Evolutionary conservation across 2,797 vertebrate species (phyloP), one percentile per base, ranked within the genome.

Genomic region (Gymnopithys bicolor): DNA sequence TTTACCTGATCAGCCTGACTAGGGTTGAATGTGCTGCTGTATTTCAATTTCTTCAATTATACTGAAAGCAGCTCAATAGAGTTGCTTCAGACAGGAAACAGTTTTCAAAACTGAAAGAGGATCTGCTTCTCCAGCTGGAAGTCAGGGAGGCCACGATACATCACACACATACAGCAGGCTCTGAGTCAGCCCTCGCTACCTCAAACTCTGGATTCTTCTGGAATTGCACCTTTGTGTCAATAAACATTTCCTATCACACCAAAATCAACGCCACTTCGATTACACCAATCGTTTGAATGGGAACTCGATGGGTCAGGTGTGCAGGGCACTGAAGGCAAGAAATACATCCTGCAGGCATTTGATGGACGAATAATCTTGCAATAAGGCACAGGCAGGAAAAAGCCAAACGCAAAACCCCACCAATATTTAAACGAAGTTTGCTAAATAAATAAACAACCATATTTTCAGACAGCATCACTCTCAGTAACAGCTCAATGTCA

Each of bases 71-170:
- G 27, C 71, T 67, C 32, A n/a, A 27, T 27, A 2, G 5, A 52
- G 62, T 67, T 67, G 70, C 73, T 71, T 66, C 82, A 75, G 39
- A 56, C 66, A 92, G 92, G 95, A 95, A 97, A 55, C 33, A 74
- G 46, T 53, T 77, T 46, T 53, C 52, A 71, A 60, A 90, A 70
- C 84, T 60, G 63, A 80, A 93, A 95, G 95, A 89, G 94, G 87
- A 95, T 92, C 85, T 88, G 5, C 37, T 81, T 25, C 60, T 80
- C 19, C 58, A 76, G 88, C 12, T 46, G 60, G 71, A 74, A 85
- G 53, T 41, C 35, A 41, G 56, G 52, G 55, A 70, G 74, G 67
- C 75, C 53, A 46, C 2, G 1, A 41, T n/a, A 30, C 76, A 87
- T 16, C 76, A 32, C 9, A 55, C 5, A 59, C 21, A 4, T 10